These are phyloP conservation scores for Galemys pyrenaicus DNA, from an alignment of 2,113 vertebrate genomes.

Conservation along the genomic window DNA sequence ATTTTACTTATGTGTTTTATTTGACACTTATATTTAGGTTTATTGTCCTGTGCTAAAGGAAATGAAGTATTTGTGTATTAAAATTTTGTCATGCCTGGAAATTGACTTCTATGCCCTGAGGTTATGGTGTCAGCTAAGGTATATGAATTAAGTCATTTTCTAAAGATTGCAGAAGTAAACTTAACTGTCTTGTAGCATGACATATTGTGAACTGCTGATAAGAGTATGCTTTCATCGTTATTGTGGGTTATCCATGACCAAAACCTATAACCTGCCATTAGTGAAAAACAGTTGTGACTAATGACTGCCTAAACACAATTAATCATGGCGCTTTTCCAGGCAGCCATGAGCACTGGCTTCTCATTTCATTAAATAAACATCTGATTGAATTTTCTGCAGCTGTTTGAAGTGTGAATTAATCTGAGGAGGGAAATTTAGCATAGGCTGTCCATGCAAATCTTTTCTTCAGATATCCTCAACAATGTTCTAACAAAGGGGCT, in stretches of 20 bases:
- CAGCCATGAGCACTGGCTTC: slow-evolving; percentile 53
- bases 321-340: slow-evolving; percentile 26
- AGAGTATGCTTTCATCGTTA: slow-evolving; percentile 66
- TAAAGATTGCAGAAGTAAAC: slow-evolving; percentile 31
- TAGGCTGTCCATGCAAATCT: slow-evolving; percentile 19
- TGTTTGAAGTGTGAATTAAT: slow-evolving; percentile 72
- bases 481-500: slow-evolving; percentile 50
- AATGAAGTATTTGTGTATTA: slow-evolving; percentile 11
- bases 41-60: not conserved
- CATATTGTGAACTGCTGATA: slow-evolving; percentile 26
- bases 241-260: slow-evolving; percentile 44
- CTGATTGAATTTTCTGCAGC: slow-evolving; percentile 60
- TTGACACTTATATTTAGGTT: not conserved
- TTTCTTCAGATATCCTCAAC: slow-evolving; percentile 39
- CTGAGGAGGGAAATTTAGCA: slow-evolving; percentile 60
- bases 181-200: not conserved
- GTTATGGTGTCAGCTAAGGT: not conserved
- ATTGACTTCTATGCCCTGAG: not conserved
- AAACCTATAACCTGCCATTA: slow-evolving; percentile 9
- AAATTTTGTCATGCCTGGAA: not conserved
- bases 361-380: slow-evolving; percentile 50
- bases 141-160: slow-evolving; percentile 18
- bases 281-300: slow-evolving; percentile 18
- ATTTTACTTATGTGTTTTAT: not conserved
- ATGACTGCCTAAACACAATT: not conserved